Conservation (phyloP, 2,113 vertebrate species). For the Cyphotilapia sp. region DNA sequence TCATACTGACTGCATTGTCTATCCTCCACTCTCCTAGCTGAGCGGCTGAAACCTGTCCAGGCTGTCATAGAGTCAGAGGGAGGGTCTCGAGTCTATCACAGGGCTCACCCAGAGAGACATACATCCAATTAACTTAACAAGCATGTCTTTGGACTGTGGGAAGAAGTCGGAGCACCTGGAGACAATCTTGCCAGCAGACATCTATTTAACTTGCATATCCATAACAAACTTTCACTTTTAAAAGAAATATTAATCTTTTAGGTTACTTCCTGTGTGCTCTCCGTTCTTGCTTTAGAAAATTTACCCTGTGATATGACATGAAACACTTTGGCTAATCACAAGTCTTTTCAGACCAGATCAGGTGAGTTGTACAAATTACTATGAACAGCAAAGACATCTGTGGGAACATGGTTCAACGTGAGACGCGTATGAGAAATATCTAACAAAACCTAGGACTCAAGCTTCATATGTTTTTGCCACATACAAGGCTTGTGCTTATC, state of each 20-base stretch:
- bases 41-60: background rate
- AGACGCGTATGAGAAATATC: background rate
- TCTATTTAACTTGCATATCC: background rate
- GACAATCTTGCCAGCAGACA: background rate
- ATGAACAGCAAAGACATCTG: background rate
- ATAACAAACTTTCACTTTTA: background rate
- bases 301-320: background rate
- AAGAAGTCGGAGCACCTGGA: background rate
- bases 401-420: background rate
- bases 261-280: background rate
- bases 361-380: background rate
- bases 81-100: background rate
- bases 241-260: background rate
- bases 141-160: background rate
- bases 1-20: background rate
- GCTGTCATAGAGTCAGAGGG: background rate
- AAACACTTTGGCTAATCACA: background rate
- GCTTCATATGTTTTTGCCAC: background rate
- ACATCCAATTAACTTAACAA: background rate
- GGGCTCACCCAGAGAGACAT: background rate
- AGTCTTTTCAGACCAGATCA: background rate
- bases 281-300: background rate
- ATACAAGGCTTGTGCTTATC: background rate
- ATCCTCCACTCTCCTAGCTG: background rate
- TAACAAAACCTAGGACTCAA: background rate